These are phyloP conservation scores for Callipepla squamata DNA, from an alignment of 2,113 vertebrate species.

Conservation along the genomic window DNA sequence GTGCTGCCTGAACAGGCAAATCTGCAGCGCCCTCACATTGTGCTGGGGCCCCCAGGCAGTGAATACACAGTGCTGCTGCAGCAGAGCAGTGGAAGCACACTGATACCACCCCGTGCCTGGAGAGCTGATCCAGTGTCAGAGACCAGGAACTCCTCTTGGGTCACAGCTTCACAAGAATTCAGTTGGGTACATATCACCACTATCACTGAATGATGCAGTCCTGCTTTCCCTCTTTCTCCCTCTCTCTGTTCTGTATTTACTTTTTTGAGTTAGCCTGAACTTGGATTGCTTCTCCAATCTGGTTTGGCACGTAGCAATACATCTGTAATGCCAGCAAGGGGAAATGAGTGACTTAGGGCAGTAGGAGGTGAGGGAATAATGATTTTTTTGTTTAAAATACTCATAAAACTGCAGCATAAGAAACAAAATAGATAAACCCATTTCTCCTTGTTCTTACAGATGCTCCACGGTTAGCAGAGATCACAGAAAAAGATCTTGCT, in stretches of 20 bases:
- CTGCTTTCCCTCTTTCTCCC: background rate
- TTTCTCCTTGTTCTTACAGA: slow-evolving; percentile 74
- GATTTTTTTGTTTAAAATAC: background rate
- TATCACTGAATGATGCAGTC: background rate
- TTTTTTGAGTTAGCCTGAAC: background rate
- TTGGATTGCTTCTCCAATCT: background rate
- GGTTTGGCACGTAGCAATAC: background rate
- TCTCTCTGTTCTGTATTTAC: background rate
- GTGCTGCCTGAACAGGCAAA: background rate
- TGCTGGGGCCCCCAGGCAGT: background rate
- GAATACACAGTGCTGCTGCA: background rate
- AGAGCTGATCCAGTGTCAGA: background rate
- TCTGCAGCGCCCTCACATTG: background rate
- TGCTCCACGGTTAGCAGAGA: slow-evolving; percentile 82
- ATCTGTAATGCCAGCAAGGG: background rate
- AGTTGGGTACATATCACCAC: background rate
- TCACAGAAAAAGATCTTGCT: slow-evolving; percentile 73
- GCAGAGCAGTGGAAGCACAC: background rate
- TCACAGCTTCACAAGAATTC: background rate
- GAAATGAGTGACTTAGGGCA: background rate
- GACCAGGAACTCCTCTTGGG: background rate
- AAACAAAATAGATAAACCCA: background rate
- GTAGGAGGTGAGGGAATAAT: background rate
- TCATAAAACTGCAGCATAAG: background rate
- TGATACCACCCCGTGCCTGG: background rate